Evolutionary conservation across 1,140 invertebrate genomes (phyloP).

Genomic region (Drosophila rhopaloa): DNA sequence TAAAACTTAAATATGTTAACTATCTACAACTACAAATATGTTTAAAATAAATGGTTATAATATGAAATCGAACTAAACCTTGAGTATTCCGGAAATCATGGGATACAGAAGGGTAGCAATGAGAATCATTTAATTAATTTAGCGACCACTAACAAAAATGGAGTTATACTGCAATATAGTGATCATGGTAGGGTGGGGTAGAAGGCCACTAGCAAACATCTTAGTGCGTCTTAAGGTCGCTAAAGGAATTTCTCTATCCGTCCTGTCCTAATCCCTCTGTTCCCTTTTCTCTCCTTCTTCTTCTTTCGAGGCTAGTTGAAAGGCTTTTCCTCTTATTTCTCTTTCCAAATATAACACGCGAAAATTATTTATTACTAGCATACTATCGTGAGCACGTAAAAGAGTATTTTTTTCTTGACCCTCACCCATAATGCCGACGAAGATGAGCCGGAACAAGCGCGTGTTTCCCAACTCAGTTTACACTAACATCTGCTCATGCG

Average conservation of each 20-base stretch:
- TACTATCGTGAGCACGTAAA: constrained; percentile 1
- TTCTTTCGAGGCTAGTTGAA: constrained; percentile 1
- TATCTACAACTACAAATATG: neutral
- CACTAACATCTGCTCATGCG: neutral
- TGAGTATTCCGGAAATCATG: constrained; percentile 6
- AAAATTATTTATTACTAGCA: neutral
- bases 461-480: neutral
- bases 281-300: neutral
- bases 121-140: neutral
- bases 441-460: neutral
- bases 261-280: neutral
- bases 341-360: neutral
- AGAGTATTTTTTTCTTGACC: neutral
- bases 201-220: constrained; percentile 1
- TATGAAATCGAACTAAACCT: constrained; percentile 1
- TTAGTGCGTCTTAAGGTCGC: neutral
- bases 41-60: constrained; percentile 3
- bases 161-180: constrained; percentile 1
- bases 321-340: neutral
- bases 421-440: constrained; percentile 1
- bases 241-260: neutral
- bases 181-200: constrained; percentile 4
- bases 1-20: neutral
- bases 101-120: constrained; percentile 4
- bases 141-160: neutral